Conservation (phyloP, 1,140 invertebrate species). For the Holcopasites calliopsidis region DNA sequence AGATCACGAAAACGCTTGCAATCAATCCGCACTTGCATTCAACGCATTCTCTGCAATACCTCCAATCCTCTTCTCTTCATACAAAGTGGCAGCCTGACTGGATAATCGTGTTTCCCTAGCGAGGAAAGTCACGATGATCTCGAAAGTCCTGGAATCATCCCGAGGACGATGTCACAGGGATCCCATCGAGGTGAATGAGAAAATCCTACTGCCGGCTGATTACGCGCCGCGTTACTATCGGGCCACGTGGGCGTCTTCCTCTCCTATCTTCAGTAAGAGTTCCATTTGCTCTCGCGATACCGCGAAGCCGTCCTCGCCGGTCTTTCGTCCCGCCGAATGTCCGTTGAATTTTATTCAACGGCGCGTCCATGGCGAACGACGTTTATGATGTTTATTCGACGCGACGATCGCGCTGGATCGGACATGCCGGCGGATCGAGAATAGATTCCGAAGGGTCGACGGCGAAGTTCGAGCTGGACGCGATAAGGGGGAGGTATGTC, state of each 20-base stretch:
- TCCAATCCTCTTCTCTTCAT: too few species aligned
- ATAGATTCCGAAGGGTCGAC: neutral
- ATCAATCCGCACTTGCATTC: too few species aligned
- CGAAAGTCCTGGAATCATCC: neutral
- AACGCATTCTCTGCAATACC: too few species aligned
- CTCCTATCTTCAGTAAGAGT: conserved; percentile 47
- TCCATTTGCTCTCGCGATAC: conserved; percentile 31
- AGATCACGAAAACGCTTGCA: too few species aligned
- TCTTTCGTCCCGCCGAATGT: neutral
- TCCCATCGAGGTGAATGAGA: conserved; percentile 20
- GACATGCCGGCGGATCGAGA: conserved; percentile 13
- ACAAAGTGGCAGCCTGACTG: too few species aligned
- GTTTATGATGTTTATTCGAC: conserved; percentile 38
- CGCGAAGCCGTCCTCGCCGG: conserved; percentile 6
- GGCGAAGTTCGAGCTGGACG: conserved; percentile 1
- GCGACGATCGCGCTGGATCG: neutral
- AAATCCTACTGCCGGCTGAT: neutral
- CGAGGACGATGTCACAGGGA: neutral
- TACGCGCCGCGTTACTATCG: conserved; percentile 24
- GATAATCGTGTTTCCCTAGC: too few species aligned
- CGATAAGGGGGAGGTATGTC: conserved; percentile 13
- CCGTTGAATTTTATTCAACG: conserved; percentile 21
- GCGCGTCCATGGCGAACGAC: conserved; percentile 8
- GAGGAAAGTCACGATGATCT: too few species aligned
- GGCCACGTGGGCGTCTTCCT: conserved; percentile 43